Evolutionary conservation across 2,113 vertebrate species (phyloP).

Genomic region (Vanacampus margaritifer): DNA sequence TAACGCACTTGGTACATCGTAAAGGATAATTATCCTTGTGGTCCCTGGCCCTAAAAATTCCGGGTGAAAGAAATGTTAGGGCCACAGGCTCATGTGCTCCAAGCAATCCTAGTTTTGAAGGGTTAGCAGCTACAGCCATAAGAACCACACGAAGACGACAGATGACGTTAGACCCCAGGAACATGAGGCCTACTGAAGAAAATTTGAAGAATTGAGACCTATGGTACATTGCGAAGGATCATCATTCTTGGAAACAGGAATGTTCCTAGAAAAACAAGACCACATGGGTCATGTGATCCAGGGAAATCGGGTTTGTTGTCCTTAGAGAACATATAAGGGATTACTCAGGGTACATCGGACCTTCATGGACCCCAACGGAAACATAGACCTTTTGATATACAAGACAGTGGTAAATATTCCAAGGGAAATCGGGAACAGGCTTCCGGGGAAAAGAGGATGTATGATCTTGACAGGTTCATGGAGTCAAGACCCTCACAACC

Average conservation of each 20-base stretch:
- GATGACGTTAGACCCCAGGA: conserved; percentile 23
- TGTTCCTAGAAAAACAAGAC: background rate
- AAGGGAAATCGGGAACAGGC: background rate
- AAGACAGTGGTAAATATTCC: background rate
- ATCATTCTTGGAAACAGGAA: background rate
- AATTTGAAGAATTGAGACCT: background rate
- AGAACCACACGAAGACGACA: background rate
- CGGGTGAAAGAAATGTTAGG: no score
- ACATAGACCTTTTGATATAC: no score
- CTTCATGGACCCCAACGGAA: background rate
- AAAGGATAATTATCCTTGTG: no score
- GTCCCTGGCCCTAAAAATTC: no score
- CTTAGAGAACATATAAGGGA: no score
- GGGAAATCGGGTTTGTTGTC: background rate
- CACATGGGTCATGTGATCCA: background rate
- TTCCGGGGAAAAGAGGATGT: background rate
- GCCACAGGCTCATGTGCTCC: no score
- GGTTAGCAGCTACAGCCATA: no score
- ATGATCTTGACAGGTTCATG: background rate
- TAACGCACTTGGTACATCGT: no score
- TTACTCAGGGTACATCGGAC: no score
- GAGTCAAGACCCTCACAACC: background rate
- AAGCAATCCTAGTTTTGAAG: no score
- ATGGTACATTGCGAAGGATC: no score
- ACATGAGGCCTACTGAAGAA: background rate